Evolutionary conservation across 2,888 invertebrate species (phyloP).

Genomic region (Drosophila fulvimacula): DNA sequence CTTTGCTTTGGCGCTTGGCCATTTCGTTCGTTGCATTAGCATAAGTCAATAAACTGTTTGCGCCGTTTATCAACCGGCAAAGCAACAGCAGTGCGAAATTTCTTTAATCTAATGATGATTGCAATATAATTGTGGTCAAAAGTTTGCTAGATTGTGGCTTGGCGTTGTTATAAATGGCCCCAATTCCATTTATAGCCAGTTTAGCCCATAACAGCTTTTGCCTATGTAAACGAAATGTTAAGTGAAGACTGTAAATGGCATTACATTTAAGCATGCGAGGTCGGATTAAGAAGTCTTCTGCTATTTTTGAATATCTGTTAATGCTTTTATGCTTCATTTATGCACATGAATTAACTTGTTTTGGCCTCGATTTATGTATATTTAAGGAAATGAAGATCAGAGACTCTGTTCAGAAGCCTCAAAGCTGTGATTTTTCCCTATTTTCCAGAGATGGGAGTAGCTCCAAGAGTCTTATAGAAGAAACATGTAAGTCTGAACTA

Average conservation of each 20-base stretch:
- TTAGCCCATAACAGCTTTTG: neutral
- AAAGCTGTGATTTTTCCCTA: too few species aligned
- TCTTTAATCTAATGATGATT: slow-evolving; percentile 30
- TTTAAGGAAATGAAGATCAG: too few species aligned
- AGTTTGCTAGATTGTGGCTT: neutral
- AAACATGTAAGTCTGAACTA: too few species aligned
- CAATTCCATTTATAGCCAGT: too few species aligned
- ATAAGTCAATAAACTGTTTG: slow-evolving; percentile 57
- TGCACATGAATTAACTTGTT: too few species aligned
- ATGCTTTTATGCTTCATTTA: too few species aligned
- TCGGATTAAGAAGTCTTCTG: neutral
- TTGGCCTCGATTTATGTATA: too few species aligned
- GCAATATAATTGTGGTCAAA: slow-evolving; percentile 16
- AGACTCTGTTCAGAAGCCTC: too few species aligned
- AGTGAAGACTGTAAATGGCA: neutral
- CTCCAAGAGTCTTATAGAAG: too few species aligned
- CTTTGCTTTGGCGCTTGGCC: slow-evolving; percentile 14
- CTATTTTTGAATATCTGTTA: too few species aligned
- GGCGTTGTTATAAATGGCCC: slow-evolving; percentile 2
- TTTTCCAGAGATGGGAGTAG: too few species aligned
- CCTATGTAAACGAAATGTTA: neutral
- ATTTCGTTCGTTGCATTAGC: slow-evolving; percentile 38
- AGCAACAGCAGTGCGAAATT: slow-evolving; percentile 6
- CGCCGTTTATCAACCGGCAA: neutral
- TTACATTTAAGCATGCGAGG: neutral